phyloP scores from a whole-genome alignment of 2,797 vertebrate species.

The Pitangus sulphuratus region DNA sequence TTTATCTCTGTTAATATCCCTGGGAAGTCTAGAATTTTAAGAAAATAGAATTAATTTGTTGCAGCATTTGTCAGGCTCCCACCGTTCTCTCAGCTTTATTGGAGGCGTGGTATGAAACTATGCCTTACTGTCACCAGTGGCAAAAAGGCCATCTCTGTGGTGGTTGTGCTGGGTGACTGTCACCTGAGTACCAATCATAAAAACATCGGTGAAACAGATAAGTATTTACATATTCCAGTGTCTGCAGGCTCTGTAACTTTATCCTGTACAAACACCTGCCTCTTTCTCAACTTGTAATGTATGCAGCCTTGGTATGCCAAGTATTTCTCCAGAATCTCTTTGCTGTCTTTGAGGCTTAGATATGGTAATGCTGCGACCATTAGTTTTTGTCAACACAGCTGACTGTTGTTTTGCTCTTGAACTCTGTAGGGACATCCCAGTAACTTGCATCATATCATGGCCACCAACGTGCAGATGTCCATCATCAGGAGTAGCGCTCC shows the following conservation, averaged over 20 bases:
- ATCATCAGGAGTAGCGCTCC: slow-evolving; percentile 90
- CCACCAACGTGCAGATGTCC: slow-evolving; percentile 92
- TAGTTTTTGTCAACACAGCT: background rate
- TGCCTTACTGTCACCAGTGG: background rate
- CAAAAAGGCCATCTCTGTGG: background rate
- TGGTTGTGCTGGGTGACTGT: background rate
- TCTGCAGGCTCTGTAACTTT: background rate
- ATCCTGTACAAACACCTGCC: background rate
- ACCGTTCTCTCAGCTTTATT: background rate
- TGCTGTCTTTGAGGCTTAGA: background rate
- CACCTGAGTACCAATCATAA: background rate
- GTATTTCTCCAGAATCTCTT: background rate
- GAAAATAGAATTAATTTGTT: background rate
- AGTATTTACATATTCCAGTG: background rate
- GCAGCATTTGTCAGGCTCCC: background rate
- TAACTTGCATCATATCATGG: slow-evolving; percentile 94
- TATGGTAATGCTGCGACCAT: background rate
- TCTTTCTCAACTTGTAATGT: background rate
- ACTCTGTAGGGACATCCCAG: slow-evolving; percentile 88
- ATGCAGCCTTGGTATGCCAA: background rate
- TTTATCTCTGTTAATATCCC: background rate
- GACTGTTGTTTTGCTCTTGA: background rate
- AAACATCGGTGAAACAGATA: background rate
- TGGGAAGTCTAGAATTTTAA: background rate
- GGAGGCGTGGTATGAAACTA: background rate